Evolutionary conservation across 2,888 invertebrate species (phyloP).

Genomic region (Apamea monoglypha): DNA sequence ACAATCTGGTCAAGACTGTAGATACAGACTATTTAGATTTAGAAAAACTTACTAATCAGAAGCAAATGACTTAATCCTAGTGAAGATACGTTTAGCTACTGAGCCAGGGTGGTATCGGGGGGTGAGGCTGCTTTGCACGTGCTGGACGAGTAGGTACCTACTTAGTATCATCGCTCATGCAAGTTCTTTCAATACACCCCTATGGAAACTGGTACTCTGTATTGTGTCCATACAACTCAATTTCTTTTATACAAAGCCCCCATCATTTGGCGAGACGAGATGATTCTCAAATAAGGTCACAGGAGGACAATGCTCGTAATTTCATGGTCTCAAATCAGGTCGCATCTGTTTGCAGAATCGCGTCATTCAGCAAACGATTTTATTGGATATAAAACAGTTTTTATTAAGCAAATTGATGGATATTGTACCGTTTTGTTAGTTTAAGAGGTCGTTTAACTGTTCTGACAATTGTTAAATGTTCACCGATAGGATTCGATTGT

Average conservation of each 20-base stretch:
- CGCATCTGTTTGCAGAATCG: slow-evolving; percentile 58
- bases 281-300: slow-evolving; percentile 48
- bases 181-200: slow-evolving; percentile 22
- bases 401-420: slow-evolving; percentile 65
- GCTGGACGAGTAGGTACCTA: neutral
- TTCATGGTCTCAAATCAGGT: slow-evolving; percentile 54
- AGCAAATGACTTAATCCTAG: neutral
- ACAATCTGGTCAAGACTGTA: neutral
- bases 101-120: too few relatives aligned
- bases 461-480: slow-evolving; percentile 32
- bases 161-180: neutral
- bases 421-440: slow-evolving; percentile 43
- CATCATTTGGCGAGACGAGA: slow-evolving; percentile 31
- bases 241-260: slow-evolving; percentile 30
- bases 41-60: neutral
- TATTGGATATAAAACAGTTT: slow-evolving; percentile 63
- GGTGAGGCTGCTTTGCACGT: neutral
- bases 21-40: too few relatives aligned
- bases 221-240: slow-evolving; percentile 18
- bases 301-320: slow-evolving; percentile 60
- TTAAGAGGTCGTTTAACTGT: slow-evolving; percentile 50
- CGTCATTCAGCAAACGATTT: slow-evolving; percentile 61
- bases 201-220: slow-evolving; percentile 25
- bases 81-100: too few relatives aligned
- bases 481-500: slow-evolving; percentile 35